Conservation (phyloP, 2,797 vertebrate genomes). For the Acanthis flammea region DNA sequence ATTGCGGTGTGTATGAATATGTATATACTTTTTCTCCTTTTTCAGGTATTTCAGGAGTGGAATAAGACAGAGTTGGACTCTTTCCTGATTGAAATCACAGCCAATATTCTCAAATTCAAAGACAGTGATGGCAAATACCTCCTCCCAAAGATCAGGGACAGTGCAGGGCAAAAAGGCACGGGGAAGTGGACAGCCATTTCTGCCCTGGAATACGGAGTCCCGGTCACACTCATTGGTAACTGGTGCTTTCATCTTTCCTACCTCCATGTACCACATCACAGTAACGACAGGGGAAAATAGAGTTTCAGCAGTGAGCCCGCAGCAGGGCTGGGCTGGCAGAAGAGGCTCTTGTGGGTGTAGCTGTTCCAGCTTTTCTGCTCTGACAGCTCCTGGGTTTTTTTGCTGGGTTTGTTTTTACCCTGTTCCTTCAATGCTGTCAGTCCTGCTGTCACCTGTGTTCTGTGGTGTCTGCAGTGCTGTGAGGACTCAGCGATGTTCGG, state of each 20-base stretch:
- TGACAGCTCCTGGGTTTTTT: not conserved
- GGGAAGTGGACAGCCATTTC: constrained; percentile 98
- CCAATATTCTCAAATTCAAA: constrained; percentile 89
- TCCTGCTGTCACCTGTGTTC: not conserved
- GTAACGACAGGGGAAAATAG: not conserved
- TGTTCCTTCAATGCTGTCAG: not conserved
- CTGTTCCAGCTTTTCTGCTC: not conserved
- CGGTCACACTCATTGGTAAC: constrained; percentile 94
- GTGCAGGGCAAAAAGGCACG: constrained; percentile 96
- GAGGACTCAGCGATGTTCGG: not conserved
- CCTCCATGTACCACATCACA: not conserved
- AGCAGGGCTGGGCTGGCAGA: not conserved
- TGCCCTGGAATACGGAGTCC: constrained; percentile 91
- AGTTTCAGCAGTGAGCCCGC: not conserved
- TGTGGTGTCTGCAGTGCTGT: not conserved
- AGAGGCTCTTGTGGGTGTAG: not conserved
- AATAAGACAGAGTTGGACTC: constrained; percentile 97
- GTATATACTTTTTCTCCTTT: not conserved
- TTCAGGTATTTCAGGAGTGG: constrained; percentile 89
- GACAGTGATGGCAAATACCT: constrained; percentile 84
- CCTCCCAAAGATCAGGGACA: constrained; percentile 93
- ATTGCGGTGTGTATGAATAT: not conserved
- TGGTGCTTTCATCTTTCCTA: not conserved
- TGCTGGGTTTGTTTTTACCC: not conserved
- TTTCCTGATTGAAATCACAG: constrained; percentile 97